phyloP scores from a whole-genome alignment of 2,888 invertebrate species.

The Lamellibrachia columna region DNA sequence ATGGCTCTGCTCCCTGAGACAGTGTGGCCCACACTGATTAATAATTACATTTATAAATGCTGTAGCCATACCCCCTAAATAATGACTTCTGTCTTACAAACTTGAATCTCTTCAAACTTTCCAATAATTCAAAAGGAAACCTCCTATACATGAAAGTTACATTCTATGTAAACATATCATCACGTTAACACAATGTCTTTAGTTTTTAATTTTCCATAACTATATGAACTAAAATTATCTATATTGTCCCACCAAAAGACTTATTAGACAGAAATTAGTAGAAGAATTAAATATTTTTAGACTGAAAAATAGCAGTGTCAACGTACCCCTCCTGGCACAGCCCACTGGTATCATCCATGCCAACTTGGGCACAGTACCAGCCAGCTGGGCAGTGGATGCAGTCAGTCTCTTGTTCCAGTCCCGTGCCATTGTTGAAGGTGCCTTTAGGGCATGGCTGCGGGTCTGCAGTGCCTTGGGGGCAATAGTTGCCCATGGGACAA shows the following conservation, averaged over 20 bases:
- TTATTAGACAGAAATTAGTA: background rate
- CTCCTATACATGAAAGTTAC: too few relatives aligned
- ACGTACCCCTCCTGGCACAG: constrained; percentile 56
- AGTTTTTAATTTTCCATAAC: too few relatives aligned
- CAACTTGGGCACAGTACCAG: constrained; percentile 53
- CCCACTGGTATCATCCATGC: constrained; percentile 51
- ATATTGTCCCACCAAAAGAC: too few relatives aligned
- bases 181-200: background rate
- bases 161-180: background rate
- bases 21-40: too few relatives aligned
- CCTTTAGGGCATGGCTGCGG: constrained; percentile 60
- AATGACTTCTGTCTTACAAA: too few relatives aligned
- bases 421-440: constrained; percentile 55
- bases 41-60: too few relatives aligned
- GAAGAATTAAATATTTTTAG: background rate
- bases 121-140: too few relatives aligned
- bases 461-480: constrained; percentile 54
- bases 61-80: too few relatives aligned
- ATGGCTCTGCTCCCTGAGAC: too few relatives aligned
- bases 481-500: constrained; percentile 59
- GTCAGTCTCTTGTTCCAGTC: constrained; percentile 49
- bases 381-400: constrained; percentile 59
- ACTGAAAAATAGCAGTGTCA: background rate
- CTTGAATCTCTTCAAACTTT: too few relatives aligned
- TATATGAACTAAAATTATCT: too few relatives aligned